phyloP scores from a whole-genome alignment of 2,888 invertebrate species.

The Dynastes hyllus region DNA sequence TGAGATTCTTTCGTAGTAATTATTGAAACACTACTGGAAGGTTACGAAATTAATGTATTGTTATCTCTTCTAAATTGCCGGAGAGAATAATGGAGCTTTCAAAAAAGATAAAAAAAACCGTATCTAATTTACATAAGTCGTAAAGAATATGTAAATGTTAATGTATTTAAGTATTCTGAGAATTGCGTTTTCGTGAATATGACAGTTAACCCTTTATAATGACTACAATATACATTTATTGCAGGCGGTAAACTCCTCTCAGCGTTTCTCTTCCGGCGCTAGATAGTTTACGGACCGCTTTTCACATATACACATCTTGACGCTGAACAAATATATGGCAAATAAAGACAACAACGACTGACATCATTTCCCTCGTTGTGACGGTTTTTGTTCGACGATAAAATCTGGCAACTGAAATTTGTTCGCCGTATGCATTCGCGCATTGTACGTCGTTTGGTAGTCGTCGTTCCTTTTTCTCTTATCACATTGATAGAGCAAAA shows the following conservation, averaged over 20 bases:
- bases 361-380: constrained; percentile 35
- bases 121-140: too few relatives aligned
- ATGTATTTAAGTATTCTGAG: too few relatives aligned
- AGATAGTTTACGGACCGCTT: constrained; percentile 3
- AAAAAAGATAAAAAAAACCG: too few relatives aligned
- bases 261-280: background rate
- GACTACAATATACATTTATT: constrained; percentile 4
- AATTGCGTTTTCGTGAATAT: too few relatives aligned
- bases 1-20: too few relatives aligned
- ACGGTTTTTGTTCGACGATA: constrained; percentile 42
- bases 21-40: too few relatives aligned
- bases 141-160: too few relatives aligned
- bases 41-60: too few relatives aligned
- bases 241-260: background rate
- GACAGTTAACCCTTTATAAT: too few relatives aligned
- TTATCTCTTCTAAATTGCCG: too few relatives aligned
- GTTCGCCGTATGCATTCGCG: constrained; percentile 35
- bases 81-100: too few relatives aligned
- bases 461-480: constrained; percentile 35
- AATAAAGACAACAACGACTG: constrained; percentile 47
- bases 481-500: constrained; percentile 50
- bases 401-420: constrained; percentile 47
- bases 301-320: constrained; percentile 15
- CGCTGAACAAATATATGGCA: constrained; percentile 25
- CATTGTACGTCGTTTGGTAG: constrained; percentile 8